Percentiles rank a stretch among this genome's conserved stretches.
phyloP scores from a whole-genome alignment of 2,888 invertebrate genomes.

The Pristionchus mayeri region DNA sequence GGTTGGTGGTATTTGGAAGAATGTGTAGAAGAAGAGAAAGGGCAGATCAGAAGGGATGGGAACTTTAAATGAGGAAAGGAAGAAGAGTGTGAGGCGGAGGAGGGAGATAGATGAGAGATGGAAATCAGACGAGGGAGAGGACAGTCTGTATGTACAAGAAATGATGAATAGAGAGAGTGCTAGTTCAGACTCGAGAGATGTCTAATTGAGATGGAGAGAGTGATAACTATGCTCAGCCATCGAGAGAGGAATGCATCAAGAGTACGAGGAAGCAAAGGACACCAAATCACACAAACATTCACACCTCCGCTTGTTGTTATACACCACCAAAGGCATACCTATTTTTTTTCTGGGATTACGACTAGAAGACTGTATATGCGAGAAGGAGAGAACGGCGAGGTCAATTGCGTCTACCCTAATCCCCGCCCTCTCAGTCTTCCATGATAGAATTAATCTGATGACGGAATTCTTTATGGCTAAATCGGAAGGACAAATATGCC shows the following conservation, averaged over 20 bases:
- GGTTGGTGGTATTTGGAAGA: not conserved
- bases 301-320: too few relatives aligned
- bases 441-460: not conserved
- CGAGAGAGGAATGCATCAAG: not conserved
- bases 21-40: not conserved
- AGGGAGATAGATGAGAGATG: slow-evolving; percentile 38
- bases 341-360: not conserved
- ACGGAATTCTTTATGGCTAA: not conserved
- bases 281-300: not conserved
- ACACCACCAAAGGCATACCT: not conserved
- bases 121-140: slow-evolving; percentile 17
- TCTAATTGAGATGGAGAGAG: slow-evolving; percentile 22
- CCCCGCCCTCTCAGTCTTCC: slow-evolving; percentile 7
- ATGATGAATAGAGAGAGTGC: not conserved
- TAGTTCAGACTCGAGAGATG: not conserved
- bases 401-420: not conserved
- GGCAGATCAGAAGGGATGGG: not conserved
- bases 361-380: not conserved
- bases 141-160: not conserved
- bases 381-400: not conserved
- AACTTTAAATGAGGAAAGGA: not conserved
- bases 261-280: not conserved
- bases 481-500: not conserved
- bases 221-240: not conserved
- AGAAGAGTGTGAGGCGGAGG: not conserved